Conservation (phyloP, 2,113 vertebrate species). For the Eptesicus fuscus region DNA sequence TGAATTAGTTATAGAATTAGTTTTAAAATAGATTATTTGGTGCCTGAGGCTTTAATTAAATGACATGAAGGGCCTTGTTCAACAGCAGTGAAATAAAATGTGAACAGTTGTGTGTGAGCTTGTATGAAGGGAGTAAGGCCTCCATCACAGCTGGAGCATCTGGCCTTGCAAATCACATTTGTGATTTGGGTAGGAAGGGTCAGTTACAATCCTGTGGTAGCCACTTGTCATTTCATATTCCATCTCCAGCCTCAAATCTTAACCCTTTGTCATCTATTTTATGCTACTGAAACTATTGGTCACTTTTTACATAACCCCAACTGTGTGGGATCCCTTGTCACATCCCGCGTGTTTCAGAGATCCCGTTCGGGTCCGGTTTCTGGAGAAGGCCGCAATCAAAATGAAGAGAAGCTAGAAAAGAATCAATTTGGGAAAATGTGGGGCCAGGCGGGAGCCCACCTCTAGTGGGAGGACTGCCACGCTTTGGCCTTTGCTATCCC, state of each 20-base stretch:
- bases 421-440: too few species aligned
- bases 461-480: too few species aligned
- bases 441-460: too few species aligned
- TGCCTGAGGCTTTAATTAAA: constrained; percentile 73
- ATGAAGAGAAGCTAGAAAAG: too few species aligned
- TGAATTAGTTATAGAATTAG: constrained; percentile 73
- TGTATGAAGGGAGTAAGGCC: background rate
- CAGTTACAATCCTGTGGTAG: background rate
- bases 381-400: too few species aligned
- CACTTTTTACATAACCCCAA: background rate
- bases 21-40: constrained; percentile 74
- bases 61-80: constrained; percentile 32
- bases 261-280: background rate
- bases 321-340: too few species aligned
- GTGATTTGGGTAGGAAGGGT: too few species aligned
- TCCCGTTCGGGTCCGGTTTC: too few species aligned
- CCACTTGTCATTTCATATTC: background rate
- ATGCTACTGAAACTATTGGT: background rate
- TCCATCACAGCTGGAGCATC: background rate
- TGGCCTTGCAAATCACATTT: background rate
- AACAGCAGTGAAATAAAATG: constrained; percentile 46
- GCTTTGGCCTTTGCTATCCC: too few species aligned
- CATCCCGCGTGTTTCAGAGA: too few species aligned
- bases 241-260: background rate
- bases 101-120: background rate